Conservation (phyloP, 2,888 invertebrate genomes). For the Imbricaverruca yamaguchii region DNA sequence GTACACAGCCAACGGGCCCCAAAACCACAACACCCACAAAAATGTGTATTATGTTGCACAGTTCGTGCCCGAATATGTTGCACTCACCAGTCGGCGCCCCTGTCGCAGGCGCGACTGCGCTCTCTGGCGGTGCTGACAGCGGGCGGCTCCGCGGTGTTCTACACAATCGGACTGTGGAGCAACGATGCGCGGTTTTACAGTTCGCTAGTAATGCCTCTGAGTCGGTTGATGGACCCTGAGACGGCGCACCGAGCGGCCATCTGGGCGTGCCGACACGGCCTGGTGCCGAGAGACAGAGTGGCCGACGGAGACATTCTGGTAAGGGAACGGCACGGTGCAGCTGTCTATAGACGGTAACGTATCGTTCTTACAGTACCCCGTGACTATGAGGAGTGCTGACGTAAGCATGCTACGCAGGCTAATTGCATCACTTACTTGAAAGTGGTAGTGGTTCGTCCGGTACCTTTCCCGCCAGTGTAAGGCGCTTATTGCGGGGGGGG, state of each 20-base stretch:
- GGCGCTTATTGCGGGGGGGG: too few relatives aligned
- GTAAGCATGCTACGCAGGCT: background rate
- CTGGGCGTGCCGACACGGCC: slow-evolving; percentile 61
- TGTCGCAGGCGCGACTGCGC: background rate
- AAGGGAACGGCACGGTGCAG: background rate
- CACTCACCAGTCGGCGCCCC: too few relatives aligned
- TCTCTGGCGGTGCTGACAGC: slow-evolving; percentile 57
- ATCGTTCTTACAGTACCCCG: background rate
- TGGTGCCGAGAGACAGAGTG: slow-evolving; percentile 54
- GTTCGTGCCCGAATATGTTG: too few relatives aligned
- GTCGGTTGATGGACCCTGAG: slow-evolving; percentile 68
- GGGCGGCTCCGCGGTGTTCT: slow-evolving; percentile 58
- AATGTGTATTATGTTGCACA: too few relatives aligned
- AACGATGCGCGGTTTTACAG: slow-evolving; percentile 67
- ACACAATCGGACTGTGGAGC: slow-evolving; percentile 57
- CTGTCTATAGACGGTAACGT: background rate
- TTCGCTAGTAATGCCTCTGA: slow-evolving; percentile 60
- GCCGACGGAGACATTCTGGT: background rate
- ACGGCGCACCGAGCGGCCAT: slow-evolving; percentile 72
- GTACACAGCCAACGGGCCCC: too few relatives aligned
- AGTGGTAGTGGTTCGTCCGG: background rate
- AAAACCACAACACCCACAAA: too few relatives aligned
- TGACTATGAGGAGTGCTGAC: background rate
- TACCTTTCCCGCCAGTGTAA: too few relatives aligned
- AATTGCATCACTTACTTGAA: background rate